Evolutionary conservation across 2,888 invertebrate species (phyloP).

Genomic region (Pollenia amentaria): DNA sequence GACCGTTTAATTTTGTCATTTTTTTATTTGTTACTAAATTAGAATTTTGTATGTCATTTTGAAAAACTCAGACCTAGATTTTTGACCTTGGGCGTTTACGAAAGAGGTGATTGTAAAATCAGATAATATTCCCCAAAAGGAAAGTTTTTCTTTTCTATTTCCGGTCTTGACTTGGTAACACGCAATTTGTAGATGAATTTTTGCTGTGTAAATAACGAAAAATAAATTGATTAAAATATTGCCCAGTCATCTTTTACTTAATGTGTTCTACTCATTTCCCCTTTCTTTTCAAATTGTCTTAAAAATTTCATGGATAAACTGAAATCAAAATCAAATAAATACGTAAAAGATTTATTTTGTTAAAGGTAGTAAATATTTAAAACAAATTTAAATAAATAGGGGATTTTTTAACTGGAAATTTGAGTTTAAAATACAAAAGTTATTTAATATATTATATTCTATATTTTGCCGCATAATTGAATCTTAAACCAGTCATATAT

Average conservation of each 20-base stretch:
- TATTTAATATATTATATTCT: too few relatives aligned
- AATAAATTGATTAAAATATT: slow-evolving; percentile 44
- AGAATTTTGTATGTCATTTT: not conserved
- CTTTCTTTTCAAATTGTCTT: slow-evolving; percentile 1
- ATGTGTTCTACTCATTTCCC: not conserved
- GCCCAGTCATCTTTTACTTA: slow-evolving; percentile 27
- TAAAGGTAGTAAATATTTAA: too few relatives aligned
- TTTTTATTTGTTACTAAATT: not conserved
- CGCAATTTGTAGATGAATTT: slow-evolving; percentile 50
- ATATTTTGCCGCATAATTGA: too few relatives aligned
- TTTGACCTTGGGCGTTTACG: not conserved
- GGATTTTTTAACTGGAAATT: too few relatives aligned
- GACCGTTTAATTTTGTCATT: not conserved
- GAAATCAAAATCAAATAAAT: not conserved
- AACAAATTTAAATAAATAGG: not conserved
- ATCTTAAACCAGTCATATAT: too few relatives aligned
- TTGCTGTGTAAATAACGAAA: slow-evolving; percentile 7
- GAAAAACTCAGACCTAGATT: not conserved
- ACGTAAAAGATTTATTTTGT: not conserved
- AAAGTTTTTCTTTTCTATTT: slow-evolving; percentile 62
- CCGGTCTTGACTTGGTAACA: slow-evolving; percentile 53
- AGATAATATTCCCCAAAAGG: slow-evolving; percentile 39
- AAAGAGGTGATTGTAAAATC: not conserved
- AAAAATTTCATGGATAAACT: slow-evolving; percentile 39
- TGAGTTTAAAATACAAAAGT: too few relatives aligned